phyloP scores from a whole-genome alignment of 2,888 invertebrate species.

The Leptothorax acervorum region DNA sequence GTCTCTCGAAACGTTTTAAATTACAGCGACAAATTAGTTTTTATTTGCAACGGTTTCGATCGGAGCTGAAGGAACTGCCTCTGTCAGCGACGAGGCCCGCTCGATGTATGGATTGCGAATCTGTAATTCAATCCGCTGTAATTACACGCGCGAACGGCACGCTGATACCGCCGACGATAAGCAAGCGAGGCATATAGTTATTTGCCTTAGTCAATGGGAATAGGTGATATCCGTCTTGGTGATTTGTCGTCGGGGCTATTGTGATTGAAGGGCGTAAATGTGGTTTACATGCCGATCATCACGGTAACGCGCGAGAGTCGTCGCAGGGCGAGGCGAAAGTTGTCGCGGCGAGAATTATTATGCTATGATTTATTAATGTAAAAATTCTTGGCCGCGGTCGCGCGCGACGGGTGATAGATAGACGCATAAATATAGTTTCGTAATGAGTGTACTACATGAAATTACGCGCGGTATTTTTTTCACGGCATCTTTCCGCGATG shows the following conservation, averaged over 20 bases:
- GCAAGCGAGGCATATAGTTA: constrained; percentile 11
- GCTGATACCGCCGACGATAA: constrained; percentile 36
- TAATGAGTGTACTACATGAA: constrained; percentile 23
- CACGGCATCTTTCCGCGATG: constrained; percentile 11
- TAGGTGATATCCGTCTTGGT: background rate
- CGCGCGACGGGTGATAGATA: constrained; percentile 19
- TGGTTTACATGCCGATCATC: background rate
- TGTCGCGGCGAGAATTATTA: background rate
- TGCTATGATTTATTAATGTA: constrained; percentile 41
- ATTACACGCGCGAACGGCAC: constrained; percentile 42
- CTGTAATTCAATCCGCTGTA: constrained; percentile 43
- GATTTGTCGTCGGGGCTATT: background rate
- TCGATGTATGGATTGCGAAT: constrained; percentile 20
- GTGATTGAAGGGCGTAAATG: background rate
- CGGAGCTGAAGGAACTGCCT: background rate
- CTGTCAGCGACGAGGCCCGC: background rate
- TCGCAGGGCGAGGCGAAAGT: constrained; percentile 19
- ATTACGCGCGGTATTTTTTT: background rate
- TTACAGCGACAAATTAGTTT: constrained; percentile 3
- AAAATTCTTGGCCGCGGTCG: constrained; percentile 38
- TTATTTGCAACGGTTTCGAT: constrained; percentile 7
- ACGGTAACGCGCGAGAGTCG: background rate
- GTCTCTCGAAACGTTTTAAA: background rate
- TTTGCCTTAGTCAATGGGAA: constrained; percentile 18
- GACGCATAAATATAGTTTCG: constrained; percentile 35